These are phyloP conservation scores for Agriopis marginaria DNA, from an alignment of 2,888 invertebrate genomes.

Conservation along the genomic window DNA sequence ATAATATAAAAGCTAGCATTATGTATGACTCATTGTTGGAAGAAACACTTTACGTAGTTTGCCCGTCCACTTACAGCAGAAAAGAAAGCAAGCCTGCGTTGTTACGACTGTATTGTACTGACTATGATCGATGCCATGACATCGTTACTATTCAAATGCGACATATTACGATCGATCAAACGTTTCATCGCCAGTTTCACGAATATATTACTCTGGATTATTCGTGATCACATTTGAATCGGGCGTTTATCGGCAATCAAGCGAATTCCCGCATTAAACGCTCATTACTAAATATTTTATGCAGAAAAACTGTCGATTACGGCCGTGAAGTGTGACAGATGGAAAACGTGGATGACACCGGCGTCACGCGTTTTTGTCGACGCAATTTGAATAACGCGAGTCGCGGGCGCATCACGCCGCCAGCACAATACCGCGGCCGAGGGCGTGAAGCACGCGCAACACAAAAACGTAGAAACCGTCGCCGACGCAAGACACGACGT, in stretches of 20 bases:
- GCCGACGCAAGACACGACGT: constrained; percentile 48
- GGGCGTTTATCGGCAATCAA: constrained; percentile 22
- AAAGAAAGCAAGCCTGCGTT: neutral
- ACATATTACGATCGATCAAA: constrained; percentile 27
- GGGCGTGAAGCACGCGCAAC: constrained; percentile 75
- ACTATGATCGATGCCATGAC: constrained; percentile 13
- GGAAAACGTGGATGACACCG: constrained; percentile 32
- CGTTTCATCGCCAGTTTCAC: constrained; percentile 35
- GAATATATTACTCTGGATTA: constrained; percentile 39
- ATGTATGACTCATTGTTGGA: neutral
- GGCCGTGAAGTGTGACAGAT: constrained; percentile 36
- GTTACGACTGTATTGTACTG: constrained; percentile 2
- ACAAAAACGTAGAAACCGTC: constrained; percentile 54
- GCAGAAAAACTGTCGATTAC: constrained; percentile 31
- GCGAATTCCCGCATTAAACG: constrained; percentile 34
- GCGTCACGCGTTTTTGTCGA: constrained; percentile 32
- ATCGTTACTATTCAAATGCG: constrained; percentile 29
- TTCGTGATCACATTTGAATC: constrained; percentile 24
- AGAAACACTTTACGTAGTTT: neutral
- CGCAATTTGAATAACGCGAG: constrained; percentile 35
- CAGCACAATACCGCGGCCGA: constrained; percentile 32
- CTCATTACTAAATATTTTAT: constrained; percentile 25
- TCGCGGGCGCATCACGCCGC: constrained; percentile 16
- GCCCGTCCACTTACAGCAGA: too few relatives aligned
- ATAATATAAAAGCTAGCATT: neutral